These are phyloP conservation scores for Allygus modestus DNA, from an alignment of 2,888 invertebrate species.

Conservation along the genomic window DNA sequence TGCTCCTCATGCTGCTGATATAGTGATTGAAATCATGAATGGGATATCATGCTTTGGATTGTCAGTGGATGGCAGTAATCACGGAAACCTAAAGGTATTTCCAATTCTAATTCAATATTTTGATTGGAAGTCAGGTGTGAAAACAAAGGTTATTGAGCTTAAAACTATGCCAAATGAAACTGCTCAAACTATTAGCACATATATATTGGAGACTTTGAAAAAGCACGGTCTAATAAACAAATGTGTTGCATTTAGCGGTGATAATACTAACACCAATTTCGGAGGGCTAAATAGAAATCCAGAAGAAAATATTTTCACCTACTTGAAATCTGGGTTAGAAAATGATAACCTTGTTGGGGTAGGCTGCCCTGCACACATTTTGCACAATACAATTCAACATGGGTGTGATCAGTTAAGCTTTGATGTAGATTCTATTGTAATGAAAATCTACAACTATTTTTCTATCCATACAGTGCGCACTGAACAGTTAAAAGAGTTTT, in stretches of 20 bases:
- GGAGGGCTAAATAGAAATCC: constrained; percentile 61
- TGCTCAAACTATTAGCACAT: constrained; percentile 30
- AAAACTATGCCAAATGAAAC: constrained; percentile 59
- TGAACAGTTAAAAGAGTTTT: constrained; percentile 72
- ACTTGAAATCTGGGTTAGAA: constrained; percentile 39
- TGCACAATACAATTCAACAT: constrained; percentile 72
- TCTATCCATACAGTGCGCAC: constrained; percentile 72
- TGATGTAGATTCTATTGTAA: constrained; percentile 71
- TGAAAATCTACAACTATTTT: constrained; percentile 67
- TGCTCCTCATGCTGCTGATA: constrained; percentile 62
- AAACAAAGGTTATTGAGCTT: constrained; percentile 63
- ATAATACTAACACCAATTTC: constrained; percentile 66
- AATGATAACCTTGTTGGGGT: constrained; percentile 67
- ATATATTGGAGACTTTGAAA: constrained; percentile 53
- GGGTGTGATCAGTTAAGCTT: constrained; percentile 71
- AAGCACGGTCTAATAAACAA: constrained; percentile 43
- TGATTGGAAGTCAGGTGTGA: constrained; percentile 47
- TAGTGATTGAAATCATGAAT: constrained; percentile 58
- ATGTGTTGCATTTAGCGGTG: constrained; percentile 58
- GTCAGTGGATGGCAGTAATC: constrained; percentile 66
- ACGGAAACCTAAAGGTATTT: constrained; percentile 64
- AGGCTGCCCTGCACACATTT: constrained; percentile 72
- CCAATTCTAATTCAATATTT: constrained; percentile 65
- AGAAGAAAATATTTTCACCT: constrained; percentile 68
- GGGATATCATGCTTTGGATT: constrained; percentile 62